Evolutionary conservation across 2,797 vertebrate species (phyloP), one percentile per base, ranked within the genome.

Genomic region (Caiman crocodilus): DNA sequence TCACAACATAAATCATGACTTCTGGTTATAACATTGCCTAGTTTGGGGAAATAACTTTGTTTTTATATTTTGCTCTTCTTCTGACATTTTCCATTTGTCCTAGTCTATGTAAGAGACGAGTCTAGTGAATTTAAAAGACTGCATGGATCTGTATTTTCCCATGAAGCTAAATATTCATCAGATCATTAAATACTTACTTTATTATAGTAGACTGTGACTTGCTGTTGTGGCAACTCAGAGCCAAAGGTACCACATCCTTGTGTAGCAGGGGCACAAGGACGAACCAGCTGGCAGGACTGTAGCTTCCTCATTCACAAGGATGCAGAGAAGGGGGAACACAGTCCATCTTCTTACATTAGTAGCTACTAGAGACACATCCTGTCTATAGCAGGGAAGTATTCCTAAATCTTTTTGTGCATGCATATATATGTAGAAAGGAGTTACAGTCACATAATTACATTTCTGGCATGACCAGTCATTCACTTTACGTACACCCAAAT

Each of bases 1-100:
- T 96, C 94, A 97, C 74, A 96, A 63, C 42, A 96, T 90, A 93
- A 97, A 95, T 95, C 91, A 97, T 91, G 91, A 93, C 94, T 97
- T 96, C 85, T 88, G 85, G 17, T 30, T 92, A 94, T 82, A 84
- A 90, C 89, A 42, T 57, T 56, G 87, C 63, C 85, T 97, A 89
- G 82, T 94, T 92, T 89, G 84, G 76, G 95, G 81, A 42, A 57
- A 13, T 30, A 88, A 88, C 18, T 63, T 89, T 87, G 57, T 91
- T 96, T 96, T 87, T 20, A 32, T 88, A 74, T 50, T 59, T 4
- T 42, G 80, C 74, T 81, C 7, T 3, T 87, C 74, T 5, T 56
- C 61, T 78, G 25, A 86, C 64, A 69, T 12, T 61, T 21, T 3
- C 15, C 0, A 35, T 3, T 3, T 56, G 56, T 4, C 3, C 18